Base-by-base conservation (phyloP, 2,888 invertebrate species). In the Blera fallax region DNA sequence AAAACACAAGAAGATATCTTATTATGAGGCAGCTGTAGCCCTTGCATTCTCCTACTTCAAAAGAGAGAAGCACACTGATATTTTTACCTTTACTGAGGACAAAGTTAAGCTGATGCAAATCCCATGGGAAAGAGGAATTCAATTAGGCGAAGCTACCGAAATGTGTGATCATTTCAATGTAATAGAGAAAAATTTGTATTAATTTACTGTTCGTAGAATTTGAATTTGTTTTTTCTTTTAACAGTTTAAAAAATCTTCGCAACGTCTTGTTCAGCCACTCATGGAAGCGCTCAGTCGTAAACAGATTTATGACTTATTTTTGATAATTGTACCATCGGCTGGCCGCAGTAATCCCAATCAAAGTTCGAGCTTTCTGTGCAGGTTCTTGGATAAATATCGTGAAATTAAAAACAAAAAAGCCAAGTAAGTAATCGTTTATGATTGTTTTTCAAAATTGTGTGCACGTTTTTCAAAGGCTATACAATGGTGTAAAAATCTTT, bases 41-140 rank as follows among this genome's bases (percentile, higher is more conserved):
- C 27, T 92, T 27, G 90, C 91, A 2, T 90, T 91, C 79, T 90
- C 91, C 6, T 91, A 90, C 56, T 91, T 87, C 48, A 90, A 89
- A 67, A 87, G 87, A 64, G 91, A 91, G 69, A 76, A 81, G 32
- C 69, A 88, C 32, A 89, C 85, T 14, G 89, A 87, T 21, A 90
- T 91, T 6, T 89, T 88, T 16, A 87, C 89, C 27, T 92, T 89
- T 89, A 78, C 79, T 14, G 88, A 89, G 6, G 88, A 88, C 6
- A 88, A 79, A 40, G 79, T 73, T 7, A 85, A 76, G 56, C 65
- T 92, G 2, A 87, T 87, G 6, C 32, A 65, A 0, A 54, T 91
- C 34, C 87, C 88, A 0, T 91, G 91, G 91, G 85, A 80, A 0
- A 81, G 79, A 8, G 74, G 87, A 3, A 89, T 89, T 88, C 76